phyloP scores from a whole-genome alignment of 2,113 vertebrate species.

The Caretta caretta region DNA sequence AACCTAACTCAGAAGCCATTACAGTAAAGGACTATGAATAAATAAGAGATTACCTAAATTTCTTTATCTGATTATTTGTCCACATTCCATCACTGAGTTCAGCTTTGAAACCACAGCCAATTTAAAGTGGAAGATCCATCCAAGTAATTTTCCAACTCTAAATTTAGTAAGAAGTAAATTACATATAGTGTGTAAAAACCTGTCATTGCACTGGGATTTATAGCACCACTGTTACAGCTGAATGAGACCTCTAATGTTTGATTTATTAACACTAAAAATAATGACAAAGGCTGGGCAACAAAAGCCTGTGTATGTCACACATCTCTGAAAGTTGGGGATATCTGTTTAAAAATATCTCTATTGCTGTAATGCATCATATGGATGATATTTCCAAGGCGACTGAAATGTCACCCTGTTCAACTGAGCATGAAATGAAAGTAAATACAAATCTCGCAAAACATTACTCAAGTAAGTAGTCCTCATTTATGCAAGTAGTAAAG shows the following conservation, averaged over 20 bases:
- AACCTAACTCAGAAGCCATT: not conserved
- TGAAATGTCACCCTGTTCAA: not conserved
- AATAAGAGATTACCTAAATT: not conserved
- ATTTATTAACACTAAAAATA: constrained; percentile 4
- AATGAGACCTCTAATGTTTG: constrained; percentile 16
- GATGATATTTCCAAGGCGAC: not conserved
- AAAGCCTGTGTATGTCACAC: not conserved
- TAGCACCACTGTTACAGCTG: not conserved
- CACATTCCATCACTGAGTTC: not conserved
- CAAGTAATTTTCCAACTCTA: constrained; percentile 16
- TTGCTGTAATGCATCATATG: constrained; percentile 5
- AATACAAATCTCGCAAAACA: not conserved
- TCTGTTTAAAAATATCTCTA: not conserved
- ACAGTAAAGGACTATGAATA: constrained; percentile 10
- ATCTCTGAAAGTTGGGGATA: not conserved
- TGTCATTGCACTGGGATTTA: constrained; percentile 13
- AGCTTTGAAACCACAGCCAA: constrained; percentile 20
- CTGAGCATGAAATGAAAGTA: not conserved
- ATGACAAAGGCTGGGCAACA: not conserved
- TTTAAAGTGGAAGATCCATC: not conserved
- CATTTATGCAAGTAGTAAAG: not conserved
- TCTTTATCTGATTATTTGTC: not conserved
- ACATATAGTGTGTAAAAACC: constrained; percentile 1
- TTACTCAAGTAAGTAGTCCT: not conserved
- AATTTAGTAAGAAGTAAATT: constrained; percentile 36